Evolutionary conservation across 2,888 invertebrate genomes (phyloP).

Genomic region (Mylabris sibirica): DNA sequence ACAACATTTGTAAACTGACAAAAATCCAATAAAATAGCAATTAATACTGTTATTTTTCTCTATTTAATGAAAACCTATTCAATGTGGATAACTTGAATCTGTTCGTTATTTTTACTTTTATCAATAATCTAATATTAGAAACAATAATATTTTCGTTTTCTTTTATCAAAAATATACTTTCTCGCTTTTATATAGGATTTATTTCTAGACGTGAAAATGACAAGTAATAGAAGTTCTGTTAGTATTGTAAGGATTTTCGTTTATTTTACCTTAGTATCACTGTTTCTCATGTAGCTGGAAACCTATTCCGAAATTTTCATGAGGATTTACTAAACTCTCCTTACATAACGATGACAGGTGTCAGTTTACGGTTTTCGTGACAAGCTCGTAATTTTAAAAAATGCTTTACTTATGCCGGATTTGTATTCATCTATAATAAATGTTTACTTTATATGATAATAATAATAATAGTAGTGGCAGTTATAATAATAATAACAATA

Average conservation of each 20-base stretch:
- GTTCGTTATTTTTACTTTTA: background rate
- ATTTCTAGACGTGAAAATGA: constrained; percentile 22
- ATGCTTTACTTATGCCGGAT: constrained; percentile 30
- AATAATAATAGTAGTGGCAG: background rate
- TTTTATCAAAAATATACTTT: background rate
- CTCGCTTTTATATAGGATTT: background rate
- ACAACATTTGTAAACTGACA: background rate
- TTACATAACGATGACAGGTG: constrained; percentile 35
- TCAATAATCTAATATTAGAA: background rate
- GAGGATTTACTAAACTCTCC: constrained; percentile 34
- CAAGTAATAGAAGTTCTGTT: constrained; percentile 31
- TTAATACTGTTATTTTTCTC: background rate
- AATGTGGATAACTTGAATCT: background rate
- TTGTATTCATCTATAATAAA: constrained; percentile 25
- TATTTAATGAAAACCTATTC: background rate
- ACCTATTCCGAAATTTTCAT: constrained; percentile 33
- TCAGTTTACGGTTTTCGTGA: constrained; percentile 35
- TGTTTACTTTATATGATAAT: constrained; percentile 22
- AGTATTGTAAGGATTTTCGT: constrained; percentile 23
- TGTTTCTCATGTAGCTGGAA: constrained; percentile 32
- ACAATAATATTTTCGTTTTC: background rate
- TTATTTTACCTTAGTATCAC: constrained; percentile 18
- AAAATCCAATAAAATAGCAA: constrained; percentile 9
- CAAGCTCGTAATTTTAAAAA: constrained; percentile 36
- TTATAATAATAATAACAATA: background rate